Conservation (phyloP, 2,888 invertebrate species). For the Petrolisthes cinctipes region DNA sequence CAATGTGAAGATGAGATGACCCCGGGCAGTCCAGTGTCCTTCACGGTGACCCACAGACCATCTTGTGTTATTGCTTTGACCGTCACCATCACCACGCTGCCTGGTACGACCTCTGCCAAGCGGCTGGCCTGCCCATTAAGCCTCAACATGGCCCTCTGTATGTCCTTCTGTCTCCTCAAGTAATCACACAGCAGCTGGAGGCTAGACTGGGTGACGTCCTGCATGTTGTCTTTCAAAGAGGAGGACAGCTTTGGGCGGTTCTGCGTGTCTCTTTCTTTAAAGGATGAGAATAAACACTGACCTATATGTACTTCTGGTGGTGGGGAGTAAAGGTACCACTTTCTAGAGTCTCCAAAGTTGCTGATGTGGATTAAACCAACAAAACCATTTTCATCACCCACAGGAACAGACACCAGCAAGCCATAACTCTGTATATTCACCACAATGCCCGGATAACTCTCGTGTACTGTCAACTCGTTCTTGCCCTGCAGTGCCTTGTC, state of each 20-base stretch:
- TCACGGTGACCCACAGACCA: slow-evolving; percentile 16
- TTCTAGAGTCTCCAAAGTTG: not conserved
- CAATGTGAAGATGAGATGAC: slow-evolving; percentile 8
- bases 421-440: slow-evolving; percentile 22
- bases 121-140: not conserved
- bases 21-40: not conserved
- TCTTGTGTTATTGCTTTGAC: slow-evolving; percentile 15
- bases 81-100: slow-evolving; percentile 17
- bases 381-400: slow-evolving; percentile 6
- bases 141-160: not conserved
- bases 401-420: slow-evolving; percentile 5
- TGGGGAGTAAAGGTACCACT: not conserved
- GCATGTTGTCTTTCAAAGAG: not conserved
- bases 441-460: slow-evolving; percentile 33
- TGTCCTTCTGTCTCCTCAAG: slow-evolving; percentile 17
- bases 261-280: slow-evolving; percentile 25
- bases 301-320: slow-evolving; percentile 17
- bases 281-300: slow-evolving; percentile 17
- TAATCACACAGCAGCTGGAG: slow-evolving; percentile 28
- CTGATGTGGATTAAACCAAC: slow-evolving; percentile 8
- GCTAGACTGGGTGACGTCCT: slow-evolving; percentile 20
- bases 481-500: not conserved
- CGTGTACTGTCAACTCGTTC: not conserved
- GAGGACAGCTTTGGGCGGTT: slow-evolving; percentile 24
- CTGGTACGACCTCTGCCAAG: slow-evolving; percentile 18